Evolutionary conservation across 2,113 vertebrate species (phyloP).

Genomic region (Sphyrna mokarran): DNA sequence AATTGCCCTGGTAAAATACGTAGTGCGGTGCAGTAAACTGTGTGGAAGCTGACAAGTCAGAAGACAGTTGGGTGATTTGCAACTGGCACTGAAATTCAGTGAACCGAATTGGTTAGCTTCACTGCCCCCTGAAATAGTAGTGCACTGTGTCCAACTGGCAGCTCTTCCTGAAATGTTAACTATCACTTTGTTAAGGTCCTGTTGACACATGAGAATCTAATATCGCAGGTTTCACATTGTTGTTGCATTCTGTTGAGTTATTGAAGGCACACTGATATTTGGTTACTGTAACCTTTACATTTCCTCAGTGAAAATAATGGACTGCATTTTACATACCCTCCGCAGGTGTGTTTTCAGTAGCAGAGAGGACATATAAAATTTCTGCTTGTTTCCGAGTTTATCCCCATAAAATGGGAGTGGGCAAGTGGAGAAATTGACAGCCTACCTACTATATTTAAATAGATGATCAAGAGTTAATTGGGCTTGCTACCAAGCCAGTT

Average conservation of each 20-base stretch:
- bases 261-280: not conserved
- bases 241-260: not conserved
- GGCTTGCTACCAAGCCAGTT: no score
- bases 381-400: no score
- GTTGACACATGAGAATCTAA: not conserved
- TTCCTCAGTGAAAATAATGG: not conserved
- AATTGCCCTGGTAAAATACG: not conserved
- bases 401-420: no score
- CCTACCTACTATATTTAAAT: no score
- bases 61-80: no score
- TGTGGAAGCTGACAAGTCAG: not conserved
- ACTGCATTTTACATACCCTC: no score
- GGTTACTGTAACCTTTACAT: not conserved
- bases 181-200: not conserved
- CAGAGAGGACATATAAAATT: no score
- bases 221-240: not conserved
- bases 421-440: no score
- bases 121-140: not conserved
- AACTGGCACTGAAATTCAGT: not conserved
- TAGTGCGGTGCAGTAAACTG: not conserved
- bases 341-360: no score
- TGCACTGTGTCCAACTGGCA: not conserved
- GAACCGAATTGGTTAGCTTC: not conserved
- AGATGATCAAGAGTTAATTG: no score
- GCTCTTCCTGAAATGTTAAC: not conserved